A percentile compares a stretch with the other conserved stretches of the same genome.
Evolutionary conservation across 1,140 invertebrate species (phyloP).

Genomic region (Samia ricini): DNA sequence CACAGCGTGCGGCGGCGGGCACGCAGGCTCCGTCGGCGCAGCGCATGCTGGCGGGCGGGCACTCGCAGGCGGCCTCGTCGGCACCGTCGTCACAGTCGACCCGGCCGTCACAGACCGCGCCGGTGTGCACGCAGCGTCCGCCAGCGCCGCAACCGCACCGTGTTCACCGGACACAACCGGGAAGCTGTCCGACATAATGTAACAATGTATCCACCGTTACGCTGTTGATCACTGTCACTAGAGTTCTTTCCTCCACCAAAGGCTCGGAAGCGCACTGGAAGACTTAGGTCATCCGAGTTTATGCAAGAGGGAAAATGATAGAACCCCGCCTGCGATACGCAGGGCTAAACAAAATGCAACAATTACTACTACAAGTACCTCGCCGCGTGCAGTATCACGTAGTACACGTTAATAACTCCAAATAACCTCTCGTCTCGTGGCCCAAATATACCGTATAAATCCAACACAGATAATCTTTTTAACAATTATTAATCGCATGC

Average conservation of each 20-base stretch:
- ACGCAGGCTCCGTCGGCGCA: slow-evolving; percentile 81
- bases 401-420: too few species aligned
- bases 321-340: too few species aligned
- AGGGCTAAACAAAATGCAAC: background rate
- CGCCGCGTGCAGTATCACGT: too few species aligned
- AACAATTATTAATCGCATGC: too few species aligned
- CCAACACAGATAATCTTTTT: too few species aligned
- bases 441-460: too few species aligned
- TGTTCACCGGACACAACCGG: slow-evolving; percentile 74
- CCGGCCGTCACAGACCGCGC: slow-evolving; percentile 87
- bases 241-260: too few species aligned
- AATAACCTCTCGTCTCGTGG: too few species aligned
- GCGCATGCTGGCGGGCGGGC: slow-evolving; percentile 30
- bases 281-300: too few species aligned
- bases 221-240: background rate
- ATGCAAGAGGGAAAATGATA: too few species aligned
- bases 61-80: slow-evolving; percentile 86
- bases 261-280: too few species aligned
- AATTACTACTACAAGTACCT: background rate
- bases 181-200: slow-evolving; percentile 63
- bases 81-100: slow-evolving; percentile 90
- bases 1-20: slow-evolving; percentile 80
- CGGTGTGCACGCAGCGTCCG: slow-evolving; percentile 81
- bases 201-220: background rate
- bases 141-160: slow-evolving; percentile 81